phyloP scores from a whole-genome alignment of 2,113 vertebrate species.

The Apeltes quadracus region DNA sequence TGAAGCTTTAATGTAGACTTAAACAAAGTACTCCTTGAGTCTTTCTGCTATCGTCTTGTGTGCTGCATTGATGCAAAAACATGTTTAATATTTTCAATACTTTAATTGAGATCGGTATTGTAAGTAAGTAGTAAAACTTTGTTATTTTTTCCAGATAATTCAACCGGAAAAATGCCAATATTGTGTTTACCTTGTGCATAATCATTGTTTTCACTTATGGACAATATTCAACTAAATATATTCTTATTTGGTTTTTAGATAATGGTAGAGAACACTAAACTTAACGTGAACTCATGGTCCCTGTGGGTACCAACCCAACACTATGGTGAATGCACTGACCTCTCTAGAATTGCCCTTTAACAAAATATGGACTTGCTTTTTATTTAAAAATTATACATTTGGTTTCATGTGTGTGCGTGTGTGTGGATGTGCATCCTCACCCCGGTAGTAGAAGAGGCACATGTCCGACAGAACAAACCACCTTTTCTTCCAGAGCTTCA shows the following conservation, averaged over 20 bases:
- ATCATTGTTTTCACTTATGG: background rate
- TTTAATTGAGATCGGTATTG: background rate
- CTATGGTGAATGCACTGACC: background rate
- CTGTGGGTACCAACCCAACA: background rate
- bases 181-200: background rate
- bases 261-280: background rate
- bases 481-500: slow-evolving; percentile 99
- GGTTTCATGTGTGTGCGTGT: slow-evolving; percentile 14
- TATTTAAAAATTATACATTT: background rate
- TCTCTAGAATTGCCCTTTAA: background rate
- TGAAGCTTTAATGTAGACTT: background rate
- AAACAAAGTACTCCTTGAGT: background rate
- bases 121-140: no score
- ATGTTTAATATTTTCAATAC: no score
- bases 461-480: slow-evolving; percentile 98
- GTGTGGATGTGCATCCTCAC: slow-evolving; percentile 75
- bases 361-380: slow-evolving; percentile 3
- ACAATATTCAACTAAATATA: background rate
- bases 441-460: slow-evolving; percentile 97
- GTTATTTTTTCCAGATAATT: no score
- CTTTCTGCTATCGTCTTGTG: background rate
- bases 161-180: no score
- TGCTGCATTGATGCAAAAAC: slow-evolving; percentile 1
- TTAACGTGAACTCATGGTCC: background rate
- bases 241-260: background rate